A percentile compares a stretch with the other conserved stretches of the same genome.
Evolutionary conservation across 1,140 invertebrate genomes (phyloP).

Genomic region (Papilio xuthus): DNA sequence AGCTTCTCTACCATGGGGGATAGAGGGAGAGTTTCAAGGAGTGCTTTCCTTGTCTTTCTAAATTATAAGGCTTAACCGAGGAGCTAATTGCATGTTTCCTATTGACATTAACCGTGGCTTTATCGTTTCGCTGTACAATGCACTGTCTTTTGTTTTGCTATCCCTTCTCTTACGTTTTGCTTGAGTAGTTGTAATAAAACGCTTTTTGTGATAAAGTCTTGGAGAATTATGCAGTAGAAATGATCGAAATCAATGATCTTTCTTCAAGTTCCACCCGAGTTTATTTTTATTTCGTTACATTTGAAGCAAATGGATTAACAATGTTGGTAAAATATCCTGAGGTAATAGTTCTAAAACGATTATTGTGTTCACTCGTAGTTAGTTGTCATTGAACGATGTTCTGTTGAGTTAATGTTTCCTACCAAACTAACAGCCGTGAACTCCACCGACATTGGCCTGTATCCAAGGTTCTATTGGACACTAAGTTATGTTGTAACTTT

Average conservation of each 20-base stretch:
- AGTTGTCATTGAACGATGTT: neutral
- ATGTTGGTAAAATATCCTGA: neutral
- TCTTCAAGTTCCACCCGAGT: too few relatives aligned
- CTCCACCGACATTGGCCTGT: slow-evolving; percentile 8
- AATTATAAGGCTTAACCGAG: slow-evolving; percentile 55
- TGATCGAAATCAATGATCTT: too few relatives aligned
- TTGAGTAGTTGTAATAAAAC: neutral
- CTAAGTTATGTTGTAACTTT: slow-evolving; percentile 9
- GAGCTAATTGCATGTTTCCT: slow-evolving; percentile 63
- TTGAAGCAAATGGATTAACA: too few relatives aligned
- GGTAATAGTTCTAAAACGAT: neutral
- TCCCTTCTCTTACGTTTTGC: neutral
- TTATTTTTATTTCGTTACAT: too few relatives aligned
- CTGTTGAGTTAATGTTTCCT: neutral
- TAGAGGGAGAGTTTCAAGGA: slow-evolving; percentile 28
- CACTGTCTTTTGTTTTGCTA: slow-evolving; percentile 59
- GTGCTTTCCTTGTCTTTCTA: slow-evolving; percentile 50
- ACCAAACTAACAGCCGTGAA: slow-evolving; percentile 10
- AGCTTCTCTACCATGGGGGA: slow-evolving; percentile 35
- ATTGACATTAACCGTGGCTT: slow-evolving; percentile 61
- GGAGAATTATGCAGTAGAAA: too few relatives aligned
- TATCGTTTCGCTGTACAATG: slow-evolving; percentile 62
- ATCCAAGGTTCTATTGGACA: slow-evolving; percentile 3
- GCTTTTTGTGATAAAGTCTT: neutral
- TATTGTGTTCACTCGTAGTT: neutral